Evolutionary conservation across 1,140 invertebrate species (phyloP).

Genomic region (Dermatophagoides farinae): DNA sequence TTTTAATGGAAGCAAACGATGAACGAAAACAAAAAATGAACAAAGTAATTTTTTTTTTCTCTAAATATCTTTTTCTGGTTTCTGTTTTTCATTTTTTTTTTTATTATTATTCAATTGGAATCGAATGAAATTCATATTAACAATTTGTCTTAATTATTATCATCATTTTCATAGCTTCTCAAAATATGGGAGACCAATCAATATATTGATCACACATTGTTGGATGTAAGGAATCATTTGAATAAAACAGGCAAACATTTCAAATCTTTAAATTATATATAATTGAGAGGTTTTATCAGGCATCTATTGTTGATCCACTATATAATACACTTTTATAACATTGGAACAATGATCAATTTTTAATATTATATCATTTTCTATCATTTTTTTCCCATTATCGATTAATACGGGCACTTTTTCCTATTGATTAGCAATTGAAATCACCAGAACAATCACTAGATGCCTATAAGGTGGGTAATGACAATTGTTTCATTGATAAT

Average conservation of each 20-base stretch:
- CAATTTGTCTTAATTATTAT: constrained; percentile 7
- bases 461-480: constrained; percentile 4
- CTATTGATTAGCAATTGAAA: neutral
- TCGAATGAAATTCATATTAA: neutral
- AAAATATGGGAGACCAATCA: constrained; percentile 90
- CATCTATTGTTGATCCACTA: neutral
- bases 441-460: neutral
- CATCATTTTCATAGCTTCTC: constrained; percentile 36
- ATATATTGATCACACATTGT: constrained; percentile 63
- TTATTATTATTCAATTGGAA: constrained; percentile 22
- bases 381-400: neutral
- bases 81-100: constrained; percentile 13
- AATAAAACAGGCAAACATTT: neutral
- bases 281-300: neutral
- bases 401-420: too few species aligned
- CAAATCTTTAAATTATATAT: neutral
- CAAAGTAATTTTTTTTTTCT: constrained; percentile 35
- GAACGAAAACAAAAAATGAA: constrained; percentile 72
- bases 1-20: constrained; percentile 50
- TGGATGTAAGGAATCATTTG: constrained; percentile 34
- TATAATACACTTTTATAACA: neutral
- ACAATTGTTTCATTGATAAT: neutral
- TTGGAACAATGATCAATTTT: neutral
- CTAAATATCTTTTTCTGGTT: neutral
- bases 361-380: neutral